phyloP scores from a whole-genome alignment of 2,113 vertebrate species.

The Oncorhynchus tshawytscha region DNA sequence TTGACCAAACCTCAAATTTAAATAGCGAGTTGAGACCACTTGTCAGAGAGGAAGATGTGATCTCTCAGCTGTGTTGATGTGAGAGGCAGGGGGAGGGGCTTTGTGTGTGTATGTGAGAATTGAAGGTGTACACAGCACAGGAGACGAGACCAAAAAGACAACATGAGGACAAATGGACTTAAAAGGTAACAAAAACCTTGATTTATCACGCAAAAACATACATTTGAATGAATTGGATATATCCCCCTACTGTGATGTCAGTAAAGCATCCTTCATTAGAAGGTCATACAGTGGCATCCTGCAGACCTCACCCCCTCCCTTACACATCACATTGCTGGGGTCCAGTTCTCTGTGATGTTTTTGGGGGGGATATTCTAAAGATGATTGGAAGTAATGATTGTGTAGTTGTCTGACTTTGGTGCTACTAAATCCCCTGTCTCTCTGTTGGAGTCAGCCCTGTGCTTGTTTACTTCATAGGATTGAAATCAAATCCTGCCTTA shows the following conservation, averaged over 20 bases:
- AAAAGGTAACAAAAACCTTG: too few species aligned
- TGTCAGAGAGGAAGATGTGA: too few species aligned
- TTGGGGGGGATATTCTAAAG: neutral
- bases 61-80: too few species aligned
- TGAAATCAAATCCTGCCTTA: conserved; percentile 67
- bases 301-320: neutral
- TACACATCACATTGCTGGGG: neutral
- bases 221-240: neutral
- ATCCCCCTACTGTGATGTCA: neutral
- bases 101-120: too few species aligned
- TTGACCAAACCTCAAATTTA: too few species aligned
- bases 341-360: neutral
- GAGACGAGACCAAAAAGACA: too few species aligned
- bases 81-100: too few species aligned
- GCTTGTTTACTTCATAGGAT: conserved; percentile 56
- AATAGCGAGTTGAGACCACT: too few species aligned
- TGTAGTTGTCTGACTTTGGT: conserved; percentile 4
- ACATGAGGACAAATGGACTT: too few species aligned
- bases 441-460: conserved; percentile 41
- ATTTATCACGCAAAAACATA: too few species aligned
- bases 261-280: neutral
- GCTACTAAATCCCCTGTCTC: conserved; percentile 19
- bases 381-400: neutral
- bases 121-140: too few species aligned
- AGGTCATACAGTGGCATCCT: neutral